Base-by-base conservation (phyloP, 2,888 invertebrate species). In the Brassicogethes aeneus region DNA sequence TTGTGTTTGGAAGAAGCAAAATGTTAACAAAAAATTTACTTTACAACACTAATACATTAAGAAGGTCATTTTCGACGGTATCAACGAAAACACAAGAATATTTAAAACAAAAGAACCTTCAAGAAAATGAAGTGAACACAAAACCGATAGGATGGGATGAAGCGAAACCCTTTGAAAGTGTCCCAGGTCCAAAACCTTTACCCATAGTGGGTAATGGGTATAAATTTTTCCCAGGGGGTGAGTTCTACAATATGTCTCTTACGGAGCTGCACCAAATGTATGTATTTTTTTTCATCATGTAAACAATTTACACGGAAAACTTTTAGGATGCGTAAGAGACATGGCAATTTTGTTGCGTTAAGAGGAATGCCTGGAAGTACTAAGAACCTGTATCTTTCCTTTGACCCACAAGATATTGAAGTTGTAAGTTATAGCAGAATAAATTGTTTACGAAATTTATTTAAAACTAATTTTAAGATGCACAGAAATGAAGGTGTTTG, bases 381-480 rank as follows among this genome's bases (percentile, higher is more conserved):
- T 7, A 17, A 16, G 16, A 44, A 46, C 16, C 37, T 37, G 12
- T 59, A 74, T 1, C 48, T 70, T 3, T 45, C 66, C 2, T 74
- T 70, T 48, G 64, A 70, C 53, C 70, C 73, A 1, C 68, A 71
- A n/a, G 71, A 73, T 50, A 65, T 74, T 34, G 66, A 70, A 47
- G 65, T 29, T 34, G 52, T 54, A 48, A 17, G 23, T 7, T 10
- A 7, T 23, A 23, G 23, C 10, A 36, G 31, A 23, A 31, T n/a
- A 16, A 15, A 31, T 5, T n/a, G 15, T 32, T 15, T 15, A 36
- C 12, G 10, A 7, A 7, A 23, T 23, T 33, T 23, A 23, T 23
- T 23, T 7, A 8, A 23, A 12, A 17, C 37, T 10, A 16, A 17
- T 15, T 34, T 17, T 16, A 5, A 65, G 54, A 54, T 72, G 34